These are phyloP conservation scores for Anguilla pacifica DNA, from an alignment of 2,797 vertebrate species.

Conservation along the genomic window DNA sequence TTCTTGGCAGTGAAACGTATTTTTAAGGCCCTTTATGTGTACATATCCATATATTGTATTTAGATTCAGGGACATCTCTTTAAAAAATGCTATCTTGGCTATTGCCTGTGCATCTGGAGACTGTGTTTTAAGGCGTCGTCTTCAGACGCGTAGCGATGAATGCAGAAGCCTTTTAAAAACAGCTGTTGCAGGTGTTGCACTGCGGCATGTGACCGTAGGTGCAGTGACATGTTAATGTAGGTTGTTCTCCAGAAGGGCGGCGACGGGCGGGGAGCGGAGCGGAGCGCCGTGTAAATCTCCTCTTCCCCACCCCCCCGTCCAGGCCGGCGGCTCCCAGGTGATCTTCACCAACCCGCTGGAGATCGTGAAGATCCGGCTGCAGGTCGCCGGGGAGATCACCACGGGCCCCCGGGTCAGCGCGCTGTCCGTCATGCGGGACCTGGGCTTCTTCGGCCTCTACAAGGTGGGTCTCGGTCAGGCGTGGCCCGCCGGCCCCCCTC, in stretches of 20 bases:
- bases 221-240: not conserved
- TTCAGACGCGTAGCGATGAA: not conserved
- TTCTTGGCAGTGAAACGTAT: too few relatives aligned
- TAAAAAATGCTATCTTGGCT: not conserved
- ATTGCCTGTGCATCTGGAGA: not conserved
- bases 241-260: not conserved
- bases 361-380: conserved; percentile 89
- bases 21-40: too few relatives aligned
- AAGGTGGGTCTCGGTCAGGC: conserved; percentile 69
- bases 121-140: not conserved
- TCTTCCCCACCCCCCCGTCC: conserved; percentile 35
- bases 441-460: conserved; percentile 86
- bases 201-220: not conserved
- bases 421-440: conserved; percentile 78
- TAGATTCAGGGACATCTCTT: too few relatives aligned
- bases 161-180: not conserved
- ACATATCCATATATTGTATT: too few relatives aligned
- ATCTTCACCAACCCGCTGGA: conserved; percentile 92
- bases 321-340: conserved; percentile 88
- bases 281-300: not conserved
- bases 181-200: not conserved
- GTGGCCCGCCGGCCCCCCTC: not conserved
- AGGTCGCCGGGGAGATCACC: conserved; percentile 89
- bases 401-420: conserved; percentile 85
- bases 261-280: not conserved